Percentiles rank a stretch among this genome's conserved stretches.
Conservation (phyloP, 2,113 vertebrate genomes). For the Fregata magnificens region DNA sequence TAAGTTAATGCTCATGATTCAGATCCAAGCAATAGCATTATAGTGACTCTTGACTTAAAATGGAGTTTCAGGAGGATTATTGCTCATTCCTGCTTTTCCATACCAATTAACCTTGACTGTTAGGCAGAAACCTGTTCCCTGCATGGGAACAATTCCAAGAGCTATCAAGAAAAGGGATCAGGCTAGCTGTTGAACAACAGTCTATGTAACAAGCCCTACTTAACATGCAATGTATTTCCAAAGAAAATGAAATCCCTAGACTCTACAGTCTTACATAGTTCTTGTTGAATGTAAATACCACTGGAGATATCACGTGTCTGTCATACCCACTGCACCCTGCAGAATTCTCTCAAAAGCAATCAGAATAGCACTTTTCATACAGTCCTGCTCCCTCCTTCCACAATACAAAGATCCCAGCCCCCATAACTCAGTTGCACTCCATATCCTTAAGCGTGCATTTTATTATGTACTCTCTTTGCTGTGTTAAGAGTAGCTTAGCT, state of each 20-base stretch:
- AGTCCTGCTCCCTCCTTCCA: background rate
- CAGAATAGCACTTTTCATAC: background rate
- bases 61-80: background rate
- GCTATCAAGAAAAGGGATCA: background rate
- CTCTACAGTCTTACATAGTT: background rate
- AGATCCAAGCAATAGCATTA: constrained; percentile 11
- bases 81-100: constrained; percentile 29
- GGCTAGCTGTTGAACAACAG: constrained; percentile 5
- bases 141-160: constrained; percentile 4
- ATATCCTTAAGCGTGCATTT: background rate
- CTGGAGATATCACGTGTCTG: background rate
- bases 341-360: background rate
- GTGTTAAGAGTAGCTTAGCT: background rate
- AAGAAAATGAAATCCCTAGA: background rate
- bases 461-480: background rate
- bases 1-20: background rate
- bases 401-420: background rate
- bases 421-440: background rate
- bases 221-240: constrained; percentile 36
- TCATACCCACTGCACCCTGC: background rate
- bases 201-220: background rate
- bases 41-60: constrained; percentile 21
- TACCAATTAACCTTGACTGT: constrained; percentile 29
- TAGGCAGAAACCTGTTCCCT: background rate
- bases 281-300: background rate